Conservation (phyloP, 2,888 invertebrate species). For the Cephus pulcher region DNA sequence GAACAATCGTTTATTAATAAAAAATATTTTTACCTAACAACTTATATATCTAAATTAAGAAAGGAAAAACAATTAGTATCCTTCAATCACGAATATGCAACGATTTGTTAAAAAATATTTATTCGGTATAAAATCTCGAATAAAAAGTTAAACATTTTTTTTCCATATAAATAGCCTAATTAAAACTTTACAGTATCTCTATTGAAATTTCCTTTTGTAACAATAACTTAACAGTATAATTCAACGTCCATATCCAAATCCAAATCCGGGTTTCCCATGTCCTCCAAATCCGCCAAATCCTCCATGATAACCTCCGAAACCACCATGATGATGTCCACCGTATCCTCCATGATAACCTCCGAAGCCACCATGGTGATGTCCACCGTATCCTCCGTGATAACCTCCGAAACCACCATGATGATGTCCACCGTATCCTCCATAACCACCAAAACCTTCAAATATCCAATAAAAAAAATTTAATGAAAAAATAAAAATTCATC, state of each 20-base stretch:
- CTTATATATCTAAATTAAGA: neutral
- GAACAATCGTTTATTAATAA: neutral
- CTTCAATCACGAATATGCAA: neutral
- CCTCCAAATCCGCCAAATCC: constrained; percentile 6
- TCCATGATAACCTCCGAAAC: constrained; percentile 8
- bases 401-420: constrained; percentile 41
- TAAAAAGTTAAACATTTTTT: neutral
- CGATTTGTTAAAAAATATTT: too few species aligned
- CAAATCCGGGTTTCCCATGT: neutral
- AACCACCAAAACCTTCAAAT: constrained; percentile 27
- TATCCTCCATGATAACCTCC: neutral
- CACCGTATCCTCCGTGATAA: constrained; percentile 46
- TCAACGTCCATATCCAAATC: constrained; percentile 1
- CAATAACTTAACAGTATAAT: neutral
- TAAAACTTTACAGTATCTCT: neutral
- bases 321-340: constrained; percentile 1
- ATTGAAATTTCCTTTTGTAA: neutral
- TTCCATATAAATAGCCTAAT: neutral
- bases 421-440: constrained; percentile 33
- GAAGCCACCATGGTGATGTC: neutral
- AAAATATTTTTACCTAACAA: neutral
- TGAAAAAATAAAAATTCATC: neutral
- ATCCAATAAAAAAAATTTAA: neutral
- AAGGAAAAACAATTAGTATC: neutral
- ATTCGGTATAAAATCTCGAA: too few species aligned